These are phyloP conservation scores for Hucho hucho DNA, from an alignment of 2,113 vertebrate species.

Conservation along the genomic window DNA sequence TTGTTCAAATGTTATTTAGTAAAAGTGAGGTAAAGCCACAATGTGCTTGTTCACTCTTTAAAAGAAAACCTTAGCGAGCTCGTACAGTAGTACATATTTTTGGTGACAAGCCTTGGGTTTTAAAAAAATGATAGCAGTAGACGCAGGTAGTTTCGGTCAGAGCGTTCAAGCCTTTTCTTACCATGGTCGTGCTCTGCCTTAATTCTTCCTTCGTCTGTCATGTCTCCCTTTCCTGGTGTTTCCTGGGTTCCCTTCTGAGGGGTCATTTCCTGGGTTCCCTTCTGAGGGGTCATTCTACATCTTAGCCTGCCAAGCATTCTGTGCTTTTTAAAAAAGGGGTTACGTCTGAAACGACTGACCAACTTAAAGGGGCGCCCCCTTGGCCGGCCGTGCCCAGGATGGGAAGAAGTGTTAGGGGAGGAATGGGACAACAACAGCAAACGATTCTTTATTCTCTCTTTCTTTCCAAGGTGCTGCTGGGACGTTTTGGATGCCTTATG, in stretches of 20 bases:
- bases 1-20: conserved; percentile 77
- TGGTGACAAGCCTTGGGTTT: conserved; percentile 70
- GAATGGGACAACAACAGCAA: conserved; percentile 73
- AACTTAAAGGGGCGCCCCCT: conserved; percentile 91
- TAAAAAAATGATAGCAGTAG: conserved; percentile 79
- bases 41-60: conserved; percentile 7
- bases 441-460: conserved; percentile 80
- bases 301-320: conserved; percentile 96
- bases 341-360: conserved; percentile 87
- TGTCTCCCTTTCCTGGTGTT: conserved; percentile 95
- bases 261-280: conserved; percentile 87
- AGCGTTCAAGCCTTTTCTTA: conserved; percentile 92
- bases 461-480: conserved; percentile 77
- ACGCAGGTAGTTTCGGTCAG: conserved; percentile 80
- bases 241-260: conserved; percentile 87
- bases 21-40: conserved; percentile 66
- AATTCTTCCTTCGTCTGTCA: conserved; percentile 93
- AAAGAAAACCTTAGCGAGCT: conserved; percentile 54
- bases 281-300: conserved; percentile 94
- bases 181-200: conserved; percentile 97
- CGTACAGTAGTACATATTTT: conserved; percentile 66
- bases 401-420: conserved; percentile 52
- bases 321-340: conserved; percentile 93
- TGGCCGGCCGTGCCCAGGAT: conserved; percentile 79
- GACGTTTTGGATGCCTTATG: conserved; percentile 76